Percentiles rank a stretch among this genome's conserved stretches.
Conservation (phyloP, 2,888 invertebrate species). For the Campoletis raptor region DNA sequence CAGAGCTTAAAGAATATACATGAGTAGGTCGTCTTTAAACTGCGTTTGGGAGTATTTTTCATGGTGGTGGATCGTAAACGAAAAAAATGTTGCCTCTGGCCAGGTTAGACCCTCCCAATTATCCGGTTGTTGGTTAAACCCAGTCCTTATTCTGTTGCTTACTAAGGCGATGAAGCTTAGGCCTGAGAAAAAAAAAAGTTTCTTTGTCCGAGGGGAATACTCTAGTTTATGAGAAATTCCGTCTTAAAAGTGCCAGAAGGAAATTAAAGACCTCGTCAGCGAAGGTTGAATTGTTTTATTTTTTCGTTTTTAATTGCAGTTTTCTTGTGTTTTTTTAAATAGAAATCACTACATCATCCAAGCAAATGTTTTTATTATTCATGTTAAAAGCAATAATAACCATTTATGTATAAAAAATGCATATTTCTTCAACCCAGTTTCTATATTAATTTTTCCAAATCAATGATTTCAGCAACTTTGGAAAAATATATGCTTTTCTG, state of each 20-base stretch:
- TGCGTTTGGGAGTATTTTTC: conserved; percentile 31
- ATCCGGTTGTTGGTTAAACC: conserved; percentile 36
- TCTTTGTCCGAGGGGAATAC: conserved; percentile 35
- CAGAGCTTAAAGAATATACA: not conserved
- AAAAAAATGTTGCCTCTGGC: conserved; percentile 47
- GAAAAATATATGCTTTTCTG: conserved; percentile 18
- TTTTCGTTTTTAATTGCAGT: not conserved
- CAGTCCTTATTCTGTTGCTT: conserved; percentile 14
- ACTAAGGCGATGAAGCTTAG: conserved; percentile 15
- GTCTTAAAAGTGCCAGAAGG: not conserved
- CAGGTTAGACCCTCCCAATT: conserved; percentile 54
- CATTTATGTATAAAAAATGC: no score
- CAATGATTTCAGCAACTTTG: not conserved
- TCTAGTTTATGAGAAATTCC: conserved; percentile 4
- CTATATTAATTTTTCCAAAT: not conserved
- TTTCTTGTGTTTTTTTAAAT: not conserved
- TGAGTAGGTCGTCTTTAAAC: conserved; percentile 41
- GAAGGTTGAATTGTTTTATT: not conserved
- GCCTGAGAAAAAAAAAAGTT: conserved; percentile 31
- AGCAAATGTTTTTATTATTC: not conserved
- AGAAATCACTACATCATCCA: not conserved
- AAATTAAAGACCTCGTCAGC: conserved; percentile 20
- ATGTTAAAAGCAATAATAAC: not conserved
- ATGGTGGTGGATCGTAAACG: conserved; percentile 7
- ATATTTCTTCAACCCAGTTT: not conserved